Percentiles rank a stretch among this genome's conserved stretches.
These are phyloP conservation scores for Mormyrus lacerda DNA, from an alignment of 2,113 vertebrate species.

Conservation along the genomic window DNA sequence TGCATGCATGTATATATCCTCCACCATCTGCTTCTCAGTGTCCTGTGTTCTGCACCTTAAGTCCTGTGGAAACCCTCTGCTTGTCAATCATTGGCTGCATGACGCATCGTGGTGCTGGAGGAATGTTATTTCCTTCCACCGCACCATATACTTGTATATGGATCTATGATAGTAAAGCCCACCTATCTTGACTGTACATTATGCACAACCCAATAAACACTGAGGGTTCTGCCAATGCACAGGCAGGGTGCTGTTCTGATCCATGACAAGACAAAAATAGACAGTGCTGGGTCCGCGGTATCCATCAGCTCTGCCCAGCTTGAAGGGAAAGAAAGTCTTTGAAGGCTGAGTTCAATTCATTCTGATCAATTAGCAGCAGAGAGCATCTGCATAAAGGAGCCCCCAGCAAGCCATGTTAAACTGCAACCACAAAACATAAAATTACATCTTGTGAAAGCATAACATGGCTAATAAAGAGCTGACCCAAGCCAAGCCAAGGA, in stretches of 20 bases:
- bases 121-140: neutral
- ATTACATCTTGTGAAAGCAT: neutral
- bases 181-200: neutral
- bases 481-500: neutral
- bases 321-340: neutral
- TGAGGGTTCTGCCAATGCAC: neutral
- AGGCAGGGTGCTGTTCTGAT: neutral
- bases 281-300: neutral
- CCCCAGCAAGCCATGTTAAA: neutral
- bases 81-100: neutral
- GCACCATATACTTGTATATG: neutral
- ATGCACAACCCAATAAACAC: neutral
- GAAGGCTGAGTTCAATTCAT: neutral
- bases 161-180: neutral
- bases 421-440: neutral
- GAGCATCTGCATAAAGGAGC: neutral
- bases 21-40: neutral
- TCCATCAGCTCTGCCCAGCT: neutral
- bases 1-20: neutral
- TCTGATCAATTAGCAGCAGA: neutral
- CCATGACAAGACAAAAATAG: neutral
- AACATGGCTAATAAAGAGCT: neutral
- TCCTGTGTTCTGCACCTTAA: neutral
- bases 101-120: neutral
- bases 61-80: neutral